Evolutionary conservation across 1,140 invertebrate genomes (phyloP).

Genomic region (Halesus radiatus): DNA sequence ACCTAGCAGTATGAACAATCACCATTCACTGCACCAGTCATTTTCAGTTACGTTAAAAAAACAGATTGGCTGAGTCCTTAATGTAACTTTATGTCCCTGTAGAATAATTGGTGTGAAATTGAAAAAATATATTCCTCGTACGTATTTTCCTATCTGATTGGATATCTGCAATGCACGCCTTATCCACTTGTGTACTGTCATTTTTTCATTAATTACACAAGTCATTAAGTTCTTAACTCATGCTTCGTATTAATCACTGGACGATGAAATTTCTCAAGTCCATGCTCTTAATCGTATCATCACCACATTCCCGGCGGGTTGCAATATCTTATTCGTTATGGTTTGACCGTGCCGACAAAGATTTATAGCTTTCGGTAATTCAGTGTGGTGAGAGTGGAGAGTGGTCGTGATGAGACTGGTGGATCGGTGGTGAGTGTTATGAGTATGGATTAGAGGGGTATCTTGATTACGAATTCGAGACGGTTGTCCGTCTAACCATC

Average conservation of each 20-base stretch:
- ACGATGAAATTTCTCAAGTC: not conserved
- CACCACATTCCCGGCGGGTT: not conserved
- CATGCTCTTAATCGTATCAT: constrained; percentile 24
- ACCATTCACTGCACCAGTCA: too few relatives aligned
- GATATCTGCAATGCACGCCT: too few relatives aligned
- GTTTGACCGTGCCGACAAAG: constrained; percentile 39
- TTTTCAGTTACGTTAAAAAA: too few relatives aligned
- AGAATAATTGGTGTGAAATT: too few relatives aligned
- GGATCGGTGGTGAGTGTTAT: too few relatives aligned
- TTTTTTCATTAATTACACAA: constrained; percentile 34
- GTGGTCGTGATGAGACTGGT: not conserved
- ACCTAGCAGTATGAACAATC: too few relatives aligned
- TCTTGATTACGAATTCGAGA: constrained; percentile 53
- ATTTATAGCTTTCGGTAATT: not conserved
- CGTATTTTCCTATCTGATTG: too few relatives aligned
- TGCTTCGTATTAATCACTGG: constrained; percentile 19
- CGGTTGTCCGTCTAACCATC: constrained; percentile 36
- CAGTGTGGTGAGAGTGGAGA: not conserved
- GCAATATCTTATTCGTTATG: constrained; percentile 42
- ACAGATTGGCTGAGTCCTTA: too few relatives aligned
- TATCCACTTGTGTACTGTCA: not conserved
- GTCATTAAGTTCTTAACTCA: constrained; percentile 20
- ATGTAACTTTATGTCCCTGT: too few relatives aligned
- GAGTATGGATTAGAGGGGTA: not conserved
- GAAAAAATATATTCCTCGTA: too few relatives aligned